These are phyloP conservation scores for Pampusana beccarii DNA, from an alignment of 2,113 vertebrate species.

Conservation along the genomic window DNA sequence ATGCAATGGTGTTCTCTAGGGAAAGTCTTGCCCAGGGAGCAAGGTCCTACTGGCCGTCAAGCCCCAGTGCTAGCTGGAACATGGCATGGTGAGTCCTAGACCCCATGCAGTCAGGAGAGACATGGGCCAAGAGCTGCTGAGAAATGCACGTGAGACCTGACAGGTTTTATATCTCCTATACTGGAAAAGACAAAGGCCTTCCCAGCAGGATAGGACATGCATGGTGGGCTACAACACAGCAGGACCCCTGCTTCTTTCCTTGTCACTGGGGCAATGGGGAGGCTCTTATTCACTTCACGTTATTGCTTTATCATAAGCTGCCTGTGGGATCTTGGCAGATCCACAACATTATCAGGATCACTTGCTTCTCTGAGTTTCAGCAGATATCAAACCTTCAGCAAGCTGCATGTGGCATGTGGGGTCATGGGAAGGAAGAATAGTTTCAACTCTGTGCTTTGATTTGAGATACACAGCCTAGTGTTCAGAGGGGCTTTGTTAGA, in stretches of 20 bases:
- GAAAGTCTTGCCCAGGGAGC: background rate
- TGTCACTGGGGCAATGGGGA: background rate
- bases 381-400: background rate
- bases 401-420: background rate
- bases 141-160: background rate
- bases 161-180: background rate
- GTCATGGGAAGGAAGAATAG: background rate
- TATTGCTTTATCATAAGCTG: background rate
- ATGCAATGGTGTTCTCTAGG: background rate
- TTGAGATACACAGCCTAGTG: too few relatives aligned
- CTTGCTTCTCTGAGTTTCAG: background rate
- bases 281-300: fast-evolving
- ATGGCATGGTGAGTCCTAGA: background rate
- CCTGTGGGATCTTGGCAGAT: background rate
- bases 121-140: background rate
- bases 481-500: background rate
- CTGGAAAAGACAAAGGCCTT: background rate
- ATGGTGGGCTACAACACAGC: background rate
- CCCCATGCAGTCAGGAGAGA: background rate
- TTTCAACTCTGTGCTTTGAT: background rate
- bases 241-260: background rate
- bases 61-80: background rate
- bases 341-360: background rate
- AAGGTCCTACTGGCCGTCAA: background rate
- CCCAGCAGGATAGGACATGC: background rate